Conservation (phyloP, 2,797 vertebrate genomes). For the Malurus leucopterus region DNA sequence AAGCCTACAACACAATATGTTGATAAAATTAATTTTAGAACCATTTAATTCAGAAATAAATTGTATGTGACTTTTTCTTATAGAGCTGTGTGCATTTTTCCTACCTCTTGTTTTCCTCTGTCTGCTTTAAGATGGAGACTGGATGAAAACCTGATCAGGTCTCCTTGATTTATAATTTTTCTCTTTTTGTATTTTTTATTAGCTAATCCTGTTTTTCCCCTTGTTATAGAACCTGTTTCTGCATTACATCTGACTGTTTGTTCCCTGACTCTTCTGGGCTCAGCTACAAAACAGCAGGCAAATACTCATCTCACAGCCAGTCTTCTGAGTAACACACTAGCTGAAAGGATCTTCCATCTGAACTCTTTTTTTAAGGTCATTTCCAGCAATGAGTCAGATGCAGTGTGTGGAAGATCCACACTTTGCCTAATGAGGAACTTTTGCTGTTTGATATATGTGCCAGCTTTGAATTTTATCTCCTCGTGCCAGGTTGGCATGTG, state of each 20-base stretch:
- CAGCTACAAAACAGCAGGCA: neutral
- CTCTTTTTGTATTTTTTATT: neutral
- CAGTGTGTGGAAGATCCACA: neutral
- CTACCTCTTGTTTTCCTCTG: neutral
- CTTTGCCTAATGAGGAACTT: conserved; percentile 18
- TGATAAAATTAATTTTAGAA: neutral
- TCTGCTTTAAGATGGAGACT: neutral
- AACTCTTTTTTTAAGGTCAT: conserved; percentile 29
- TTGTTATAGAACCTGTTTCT: neutral
- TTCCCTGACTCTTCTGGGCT: neutral
- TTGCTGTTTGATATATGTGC: conserved; percentile 3
- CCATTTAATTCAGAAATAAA: neutral
- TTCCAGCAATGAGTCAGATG: conserved; percentile 42
- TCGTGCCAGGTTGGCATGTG: conserved; percentile 43
- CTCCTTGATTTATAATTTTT: neutral
- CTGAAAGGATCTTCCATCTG: conserved; percentile 34
- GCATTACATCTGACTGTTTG: neutral
- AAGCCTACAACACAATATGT: neutral
- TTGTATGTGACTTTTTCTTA: neutral
- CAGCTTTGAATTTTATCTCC: conserved; percentile 34
- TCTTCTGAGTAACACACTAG: neutral
- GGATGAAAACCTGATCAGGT: neutral
- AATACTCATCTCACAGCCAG: neutral
- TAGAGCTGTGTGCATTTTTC: neutral
- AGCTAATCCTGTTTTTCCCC: neutral